These are phyloP conservation scores for Drosophila setifemur DNA, from an alignment of 1,140 invertebrate species.

Conservation along the genomic window DNA sequence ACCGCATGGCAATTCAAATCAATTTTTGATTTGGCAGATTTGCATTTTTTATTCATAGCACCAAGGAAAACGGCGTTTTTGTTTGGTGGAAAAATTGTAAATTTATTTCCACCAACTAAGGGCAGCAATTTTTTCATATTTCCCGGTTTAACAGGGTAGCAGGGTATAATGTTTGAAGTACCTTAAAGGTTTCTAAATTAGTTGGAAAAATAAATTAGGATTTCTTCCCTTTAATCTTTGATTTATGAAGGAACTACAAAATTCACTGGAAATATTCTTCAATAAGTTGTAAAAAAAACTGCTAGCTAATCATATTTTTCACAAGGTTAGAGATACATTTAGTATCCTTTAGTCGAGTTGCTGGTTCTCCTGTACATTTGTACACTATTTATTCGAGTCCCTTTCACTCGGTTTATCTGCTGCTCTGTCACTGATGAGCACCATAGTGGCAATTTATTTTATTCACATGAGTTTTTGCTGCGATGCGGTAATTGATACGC, in stretches of 20 bases:
- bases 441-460: slow-evolving; percentile 47
- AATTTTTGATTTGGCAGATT: slow-evolving; percentile 71
- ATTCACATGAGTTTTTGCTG: slow-evolving; percentile 57
- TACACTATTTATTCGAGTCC: background rate
- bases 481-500: slow-evolving; percentile 75
- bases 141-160: background rate
- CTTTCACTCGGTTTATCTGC: slow-evolving; percentile 4
- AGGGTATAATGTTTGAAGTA: background rate
- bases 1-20: slow-evolving; percentile 75
- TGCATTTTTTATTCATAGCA: slow-evolving; percentile 42
- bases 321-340: background rate
- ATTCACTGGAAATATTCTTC: no score
- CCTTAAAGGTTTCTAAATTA: no score
- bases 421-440: slow-evolving; percentile 21
- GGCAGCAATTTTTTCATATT: slow-evolving; percentile 1
- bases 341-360: slow-evolving; percentile 8
- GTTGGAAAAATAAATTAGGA: no score
- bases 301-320: no score
- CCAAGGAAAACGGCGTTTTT: slow-evolving; percentile 26
- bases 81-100: slow-evolving; percentile 50
- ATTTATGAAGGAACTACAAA: no score
- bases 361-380: no score
- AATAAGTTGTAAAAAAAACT: no score
- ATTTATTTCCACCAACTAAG: slow-evolving; percentile 37
- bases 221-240: no score